A percentile compares a stretch with the other conserved stretches of the same genome.
Evolutionary conservation across 2,113 vertebrate species (phyloP).

Genomic region (Heterocephalus glaber): DNA sequence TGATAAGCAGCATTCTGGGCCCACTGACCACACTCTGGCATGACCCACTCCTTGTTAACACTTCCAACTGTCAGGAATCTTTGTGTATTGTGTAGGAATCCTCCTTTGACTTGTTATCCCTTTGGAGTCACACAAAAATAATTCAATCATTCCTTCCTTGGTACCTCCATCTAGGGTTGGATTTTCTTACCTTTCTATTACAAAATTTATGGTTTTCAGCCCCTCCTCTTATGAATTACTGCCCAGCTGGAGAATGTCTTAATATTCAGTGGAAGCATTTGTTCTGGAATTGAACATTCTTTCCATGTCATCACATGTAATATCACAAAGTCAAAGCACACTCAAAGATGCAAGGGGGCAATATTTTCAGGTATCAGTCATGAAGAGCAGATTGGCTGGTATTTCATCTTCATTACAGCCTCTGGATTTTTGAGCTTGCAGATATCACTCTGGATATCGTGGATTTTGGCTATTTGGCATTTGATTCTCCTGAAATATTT

Average conservation of each 20-base stretch:
- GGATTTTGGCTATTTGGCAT: not conserved
- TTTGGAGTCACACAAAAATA: not conserved
- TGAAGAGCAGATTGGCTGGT: not conserved
- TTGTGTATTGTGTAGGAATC: not conserved
- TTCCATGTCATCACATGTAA: not conserved
- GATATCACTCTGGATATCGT: not conserved
- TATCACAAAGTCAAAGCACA: not conserved
- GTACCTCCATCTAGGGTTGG: not conserved
- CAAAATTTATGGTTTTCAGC: conserved; percentile 6
- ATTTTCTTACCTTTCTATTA: not conserved
- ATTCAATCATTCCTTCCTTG: not conserved
- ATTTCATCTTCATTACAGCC: not conserved
- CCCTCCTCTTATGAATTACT: not conserved
- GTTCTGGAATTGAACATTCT: not conserved
- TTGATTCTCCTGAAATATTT: conserved; percentile 48
- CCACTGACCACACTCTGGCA: not conserved
- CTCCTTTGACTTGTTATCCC: not conserved
- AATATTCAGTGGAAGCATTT: conserved; percentile 8
- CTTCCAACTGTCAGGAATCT: not conserved
- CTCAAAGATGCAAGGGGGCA: not conserved
- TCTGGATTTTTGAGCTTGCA: not conserved
- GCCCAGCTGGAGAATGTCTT: not conserved
- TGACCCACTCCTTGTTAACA: not conserved
- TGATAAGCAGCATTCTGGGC: not conserved
- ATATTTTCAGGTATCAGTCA: not conserved